Evolutionary conservation across 2,113 vertebrate genomes (phyloP).

Genomic region (Toxotes jaculatrix): DNA sequence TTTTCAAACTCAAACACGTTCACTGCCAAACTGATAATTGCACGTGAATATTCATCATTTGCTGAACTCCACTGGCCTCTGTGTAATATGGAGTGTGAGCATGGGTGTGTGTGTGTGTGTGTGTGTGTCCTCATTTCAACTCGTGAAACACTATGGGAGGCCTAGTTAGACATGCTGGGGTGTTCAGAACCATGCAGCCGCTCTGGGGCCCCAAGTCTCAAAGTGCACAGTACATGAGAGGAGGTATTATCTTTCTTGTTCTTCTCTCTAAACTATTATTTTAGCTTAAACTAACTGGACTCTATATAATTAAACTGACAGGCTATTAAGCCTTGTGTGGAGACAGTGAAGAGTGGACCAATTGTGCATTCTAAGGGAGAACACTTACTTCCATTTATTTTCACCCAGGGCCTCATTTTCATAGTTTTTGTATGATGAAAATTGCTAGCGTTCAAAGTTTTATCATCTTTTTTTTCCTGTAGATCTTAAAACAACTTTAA

Average conservation of each 20-base stretch:
- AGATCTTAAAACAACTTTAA: not conserved
- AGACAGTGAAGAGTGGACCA: conserved; percentile 2
- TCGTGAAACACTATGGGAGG: conserved; percentile 30
- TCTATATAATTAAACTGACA: conserved; percentile 50
- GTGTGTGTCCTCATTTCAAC: conserved; percentile 63
- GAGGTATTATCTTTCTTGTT: conserved; percentile 1
- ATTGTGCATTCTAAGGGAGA: conserved; percentile 7
- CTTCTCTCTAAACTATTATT: conserved; percentile 15
- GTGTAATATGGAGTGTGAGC: conserved; percentile 32
- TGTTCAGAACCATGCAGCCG: conserved; percentile 31
- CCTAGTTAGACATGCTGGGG: conserved; percentile 41
- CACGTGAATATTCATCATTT: conserved; percentile 62
- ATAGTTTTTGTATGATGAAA: not conserved
- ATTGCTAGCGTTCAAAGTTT: not conserved
- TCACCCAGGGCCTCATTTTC: not conserved
- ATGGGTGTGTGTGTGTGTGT: not conserved
- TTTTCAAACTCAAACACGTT: conserved; percentile 30
- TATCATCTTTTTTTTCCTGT: not conserved
- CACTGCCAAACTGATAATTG: conserved; percentile 35
- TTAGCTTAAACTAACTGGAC: conserved; percentile 27
- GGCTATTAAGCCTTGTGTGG: conserved; percentile 22
- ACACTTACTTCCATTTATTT: not conserved
- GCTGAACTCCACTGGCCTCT: conserved; percentile 15
- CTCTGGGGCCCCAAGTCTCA: not conserved
- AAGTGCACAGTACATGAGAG: not conserved